Evolutionary conservation across 1,140 invertebrate species (phyloP), one percentile per base, ranked within the genome.

Genomic region (Anoplolepis gracilipes): DNA sequence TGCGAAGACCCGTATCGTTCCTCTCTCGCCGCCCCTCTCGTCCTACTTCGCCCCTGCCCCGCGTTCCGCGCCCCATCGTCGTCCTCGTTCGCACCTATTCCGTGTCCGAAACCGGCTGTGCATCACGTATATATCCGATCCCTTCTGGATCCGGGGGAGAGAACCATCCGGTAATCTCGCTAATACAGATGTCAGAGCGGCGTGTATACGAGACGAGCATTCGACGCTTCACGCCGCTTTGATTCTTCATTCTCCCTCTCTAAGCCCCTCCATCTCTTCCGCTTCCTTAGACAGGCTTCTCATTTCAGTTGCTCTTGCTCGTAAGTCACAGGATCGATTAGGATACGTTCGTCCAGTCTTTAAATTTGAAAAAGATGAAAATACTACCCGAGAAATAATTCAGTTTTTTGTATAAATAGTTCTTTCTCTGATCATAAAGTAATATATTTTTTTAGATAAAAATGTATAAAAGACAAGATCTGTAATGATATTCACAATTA

Each of bases 161-260:
- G 70, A 88, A 90, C 86, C 88, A 86, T 67, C 88, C 88, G 82
- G 82, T 91, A 90, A 92, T 92, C 90, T 92, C 59, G 88, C 90
- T 92, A 92, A 92, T 92, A 92, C 92, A 92, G 92, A 92, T 92
- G 92, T 92, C 92, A 90, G 46, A 49, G 64, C 59, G 87, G 76
- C 81, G 81, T 72, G 73, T 61, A 87, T 57, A 70, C 13, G 55
- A 33, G 55, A 81, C 81, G 42, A 57, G 28, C 67, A 61, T 79
- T 85, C 81, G 78, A 65, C 62, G 33, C 73, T 84, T 55, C 65
- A 85, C 78, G 78, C 61, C 77, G 25, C 81, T 84, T 30, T 81
- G 64, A 64, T 77, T 84, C 70, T 61, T 55, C 76, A 55, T n/a
- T 49, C 33, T 28, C 28, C 25, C 59, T 6, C 59, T 6, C 39